Percentiles rank a stretch among this genome's conserved stretches.
phyloP scores from a whole-genome alignment of 2,113 vertebrate genomes.

The Hylia prasina region DNA sequence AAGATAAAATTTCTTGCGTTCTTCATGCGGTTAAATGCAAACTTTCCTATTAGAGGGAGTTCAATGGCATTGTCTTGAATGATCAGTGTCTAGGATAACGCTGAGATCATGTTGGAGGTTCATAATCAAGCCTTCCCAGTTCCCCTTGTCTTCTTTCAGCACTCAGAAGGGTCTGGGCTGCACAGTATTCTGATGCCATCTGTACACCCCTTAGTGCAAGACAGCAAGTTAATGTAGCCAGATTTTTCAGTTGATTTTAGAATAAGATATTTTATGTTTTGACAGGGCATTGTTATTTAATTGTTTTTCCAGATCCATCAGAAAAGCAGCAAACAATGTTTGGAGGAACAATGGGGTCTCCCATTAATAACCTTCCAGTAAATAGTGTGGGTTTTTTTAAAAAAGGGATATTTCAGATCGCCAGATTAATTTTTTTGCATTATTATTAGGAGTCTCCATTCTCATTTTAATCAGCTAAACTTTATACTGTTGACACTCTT shows the following conservation, averaged over 20 bases:
- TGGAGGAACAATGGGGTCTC: background rate
- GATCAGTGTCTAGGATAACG: background rate
- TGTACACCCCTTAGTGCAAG: background rate
- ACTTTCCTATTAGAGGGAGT: background rate
- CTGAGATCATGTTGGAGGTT: background rate
- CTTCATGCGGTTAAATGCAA: background rate
- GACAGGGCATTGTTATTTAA: background rate
- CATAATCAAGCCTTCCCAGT: background rate
- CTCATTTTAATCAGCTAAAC: background rate
- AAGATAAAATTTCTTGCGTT: background rate
- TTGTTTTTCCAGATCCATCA: background rate
- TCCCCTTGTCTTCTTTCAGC: background rate
- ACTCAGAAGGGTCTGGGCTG: background rate
- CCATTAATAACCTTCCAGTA: background rate
- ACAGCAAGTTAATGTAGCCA: background rate
- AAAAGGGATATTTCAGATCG: background rate
- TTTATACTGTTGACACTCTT: background rate
- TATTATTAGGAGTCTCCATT: background rate
- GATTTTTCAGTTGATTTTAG: background rate
- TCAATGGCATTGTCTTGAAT: accelerated
- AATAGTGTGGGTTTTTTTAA: background rate
- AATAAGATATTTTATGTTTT: background rate
- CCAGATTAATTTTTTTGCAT: background rate
- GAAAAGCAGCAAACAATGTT: background rate
- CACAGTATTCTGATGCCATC: background rate